phyloP scores from a whole-genome alignment of 2,113 vertebrate genomes.

The Oreochromis spilurus region DNA sequence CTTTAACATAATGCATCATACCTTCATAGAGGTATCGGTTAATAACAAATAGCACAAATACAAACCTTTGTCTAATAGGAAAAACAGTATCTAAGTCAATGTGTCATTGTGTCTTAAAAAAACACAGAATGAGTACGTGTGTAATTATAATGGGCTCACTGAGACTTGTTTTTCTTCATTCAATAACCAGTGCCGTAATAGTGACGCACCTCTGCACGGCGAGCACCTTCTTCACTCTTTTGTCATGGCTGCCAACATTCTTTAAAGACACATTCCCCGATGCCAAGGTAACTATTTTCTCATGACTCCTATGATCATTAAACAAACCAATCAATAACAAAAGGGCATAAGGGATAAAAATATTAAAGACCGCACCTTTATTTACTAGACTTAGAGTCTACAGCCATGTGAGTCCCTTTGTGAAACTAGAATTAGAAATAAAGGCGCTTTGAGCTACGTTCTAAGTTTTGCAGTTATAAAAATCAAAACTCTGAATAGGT shows the following conservation, averaged over 20 bases:
- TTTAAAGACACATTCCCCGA: constrained; percentile 90
- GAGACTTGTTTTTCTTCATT: constrained; percentile 5
- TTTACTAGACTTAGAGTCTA: neutral
- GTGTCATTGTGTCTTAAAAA: neutral
- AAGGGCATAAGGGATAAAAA: neutral
- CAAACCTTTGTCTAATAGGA: neutral
- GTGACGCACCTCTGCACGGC: constrained; percentile 85
- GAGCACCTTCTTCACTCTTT: constrained; percentile 89
- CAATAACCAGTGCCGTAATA: constrained; percentile 81
- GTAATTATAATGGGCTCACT: neutral
- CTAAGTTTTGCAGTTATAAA: neutral
- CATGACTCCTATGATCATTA: neutral
- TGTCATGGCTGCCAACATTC: constrained; percentile 96
- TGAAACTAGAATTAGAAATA: neutral
- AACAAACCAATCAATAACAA: neutral
- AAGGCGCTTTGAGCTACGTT: neutral
- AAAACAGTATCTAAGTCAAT: neutral
- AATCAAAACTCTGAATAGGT: neutral
- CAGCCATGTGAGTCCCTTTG: neutral
- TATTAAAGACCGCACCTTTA: neutral
- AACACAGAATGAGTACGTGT: neutral
- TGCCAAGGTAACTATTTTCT: constrained; percentile 80
- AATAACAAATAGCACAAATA: neutral
- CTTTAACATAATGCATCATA: neutral
- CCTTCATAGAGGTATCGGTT: neutral